Evolutionary conservation across 2,797 vertebrate species (phyloP).

Genomic region (Notolepis coatsorum): DNA sequence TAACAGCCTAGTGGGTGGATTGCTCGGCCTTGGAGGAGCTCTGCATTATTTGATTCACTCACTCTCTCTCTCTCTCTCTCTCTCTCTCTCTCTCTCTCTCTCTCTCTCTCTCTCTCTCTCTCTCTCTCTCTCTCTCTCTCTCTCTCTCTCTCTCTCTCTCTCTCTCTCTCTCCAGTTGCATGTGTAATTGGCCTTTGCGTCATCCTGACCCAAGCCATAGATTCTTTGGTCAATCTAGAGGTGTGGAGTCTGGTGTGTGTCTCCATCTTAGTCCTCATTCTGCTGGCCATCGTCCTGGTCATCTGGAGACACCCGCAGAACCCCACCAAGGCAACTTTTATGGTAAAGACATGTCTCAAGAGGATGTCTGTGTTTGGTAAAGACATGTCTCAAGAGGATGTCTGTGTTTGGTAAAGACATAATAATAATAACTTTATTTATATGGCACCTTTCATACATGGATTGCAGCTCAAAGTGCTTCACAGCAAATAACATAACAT

Average conservation of each 20-base stretch:
- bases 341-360: conserved; percentile 72
- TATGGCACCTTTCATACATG: too few species aligned
- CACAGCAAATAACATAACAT: too few species aligned
- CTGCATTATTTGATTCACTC: too few species aligned
- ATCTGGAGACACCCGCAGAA: conserved; percentile 89
- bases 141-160: neutral
- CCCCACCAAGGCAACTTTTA: conserved; percentile 81
- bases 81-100: too few species aligned
- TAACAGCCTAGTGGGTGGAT: too few species aligned
- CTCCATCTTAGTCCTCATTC: conserved; percentile 65
- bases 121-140: neutral
- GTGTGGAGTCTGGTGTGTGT: conserved; percentile 80
- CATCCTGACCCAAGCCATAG: conserved; percentile 61
- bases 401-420: too few species aligned
- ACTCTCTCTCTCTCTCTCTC: too few species aligned
- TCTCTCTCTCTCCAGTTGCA: conserved; percentile 64
- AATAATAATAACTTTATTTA: too few species aligned
- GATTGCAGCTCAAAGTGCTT: too few species aligned
- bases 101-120: neutral
- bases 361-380: too few species aligned
- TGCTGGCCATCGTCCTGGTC: conserved; percentile 66
- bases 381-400: too few species aligned
- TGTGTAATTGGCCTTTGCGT: conserved; percentile 72
- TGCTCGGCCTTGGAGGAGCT: too few species aligned
- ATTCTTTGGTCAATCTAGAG: conserved; percentile 61